Evolutionary conservation across 2,113 vertebrate genomes (phyloP).

Genomic region (Tor tambroides): DNA sequence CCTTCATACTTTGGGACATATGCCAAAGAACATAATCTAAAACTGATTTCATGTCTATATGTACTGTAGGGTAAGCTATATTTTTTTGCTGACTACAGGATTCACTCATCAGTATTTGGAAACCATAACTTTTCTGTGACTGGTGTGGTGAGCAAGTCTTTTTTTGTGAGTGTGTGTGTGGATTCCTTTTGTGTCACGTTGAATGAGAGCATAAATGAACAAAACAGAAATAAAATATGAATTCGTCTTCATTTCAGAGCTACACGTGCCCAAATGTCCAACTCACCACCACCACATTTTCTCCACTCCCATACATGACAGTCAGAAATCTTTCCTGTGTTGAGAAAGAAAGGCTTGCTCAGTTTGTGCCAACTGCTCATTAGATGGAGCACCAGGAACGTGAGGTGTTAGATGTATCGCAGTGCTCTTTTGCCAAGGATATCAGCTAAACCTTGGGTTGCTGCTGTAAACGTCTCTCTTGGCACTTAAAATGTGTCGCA

Average conservation of each 20-base stretch:
- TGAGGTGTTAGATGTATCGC: background rate
- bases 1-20: background rate
- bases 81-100: background rate
- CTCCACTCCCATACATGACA: background rate
- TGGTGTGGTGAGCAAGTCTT: background rate
- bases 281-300: background rate
- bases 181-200: conserved; percentile 16
- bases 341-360: conserved; percentile 20
- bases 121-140: background rate
- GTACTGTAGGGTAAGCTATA: background rate
- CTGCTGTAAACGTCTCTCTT: conserved; percentile 32
- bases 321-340: conserved; percentile 25
- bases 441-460: conserved; percentile 18
- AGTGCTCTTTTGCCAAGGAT: background rate
- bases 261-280: background rate
- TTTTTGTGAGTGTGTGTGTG: background rate
- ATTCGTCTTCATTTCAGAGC: background rate
- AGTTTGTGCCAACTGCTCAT: conserved; percentile 15
- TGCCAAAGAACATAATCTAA: conserved; percentile 12
- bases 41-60: background rate
- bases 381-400: background rate
- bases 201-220: conserved; percentile 10
- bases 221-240: background rate
- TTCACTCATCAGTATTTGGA: conserved; percentile 4
- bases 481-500: conserved; percentile 53